Percentiles rank a stretch among this genome's conserved stretches.
These are phyloP conservation scores for Papilio elwesi DNA, from an alignment of 2,888 invertebrate genomes.

Conservation along the genomic window DNA sequence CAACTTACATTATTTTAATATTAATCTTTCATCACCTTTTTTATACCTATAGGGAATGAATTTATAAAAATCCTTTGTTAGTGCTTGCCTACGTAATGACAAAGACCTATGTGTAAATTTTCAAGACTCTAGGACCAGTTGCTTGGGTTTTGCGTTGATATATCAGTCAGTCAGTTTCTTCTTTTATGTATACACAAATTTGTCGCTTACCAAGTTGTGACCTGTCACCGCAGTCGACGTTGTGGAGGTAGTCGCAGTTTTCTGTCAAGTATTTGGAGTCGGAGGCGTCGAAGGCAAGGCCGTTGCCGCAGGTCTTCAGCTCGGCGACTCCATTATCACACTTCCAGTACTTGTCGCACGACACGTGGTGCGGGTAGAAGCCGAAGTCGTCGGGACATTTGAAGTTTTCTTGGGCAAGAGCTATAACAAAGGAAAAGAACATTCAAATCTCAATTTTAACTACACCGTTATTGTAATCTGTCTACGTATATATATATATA, in stretches of 20 bases:
- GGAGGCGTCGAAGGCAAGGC: constrained; percentile 94
- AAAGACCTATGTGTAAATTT: no score
- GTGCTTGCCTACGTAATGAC: no score
- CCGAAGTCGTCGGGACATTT: constrained; percentile 97
- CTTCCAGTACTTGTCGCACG: constrained; percentile 98
- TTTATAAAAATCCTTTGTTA: no score
- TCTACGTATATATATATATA: no score
- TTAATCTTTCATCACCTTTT: no score
- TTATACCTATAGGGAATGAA: no score
- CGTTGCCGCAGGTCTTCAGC: constrained; percentile 96
- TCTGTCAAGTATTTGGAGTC: constrained; percentile 96
- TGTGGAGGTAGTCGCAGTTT: constrained; percentile 97
- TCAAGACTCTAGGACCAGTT: no score
- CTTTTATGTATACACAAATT: no score
- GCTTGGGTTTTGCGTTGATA: no score
- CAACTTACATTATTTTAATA: neutral
- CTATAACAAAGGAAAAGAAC: constrained; percentile 72
- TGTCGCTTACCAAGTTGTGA: constrained; percentile 89
- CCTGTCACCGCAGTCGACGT: constrained; percentile 96
- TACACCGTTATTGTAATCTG: no score
- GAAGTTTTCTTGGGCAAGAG: constrained; percentile 91
- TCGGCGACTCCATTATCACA: constrained; percentile 95
- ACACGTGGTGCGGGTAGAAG: constrained; percentile 94
- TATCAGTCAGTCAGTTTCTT: no score
- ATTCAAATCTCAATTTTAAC: neutral